Conservation (phyloP, 2,888 invertebrate species). For the Eledona agricola region DNA sequence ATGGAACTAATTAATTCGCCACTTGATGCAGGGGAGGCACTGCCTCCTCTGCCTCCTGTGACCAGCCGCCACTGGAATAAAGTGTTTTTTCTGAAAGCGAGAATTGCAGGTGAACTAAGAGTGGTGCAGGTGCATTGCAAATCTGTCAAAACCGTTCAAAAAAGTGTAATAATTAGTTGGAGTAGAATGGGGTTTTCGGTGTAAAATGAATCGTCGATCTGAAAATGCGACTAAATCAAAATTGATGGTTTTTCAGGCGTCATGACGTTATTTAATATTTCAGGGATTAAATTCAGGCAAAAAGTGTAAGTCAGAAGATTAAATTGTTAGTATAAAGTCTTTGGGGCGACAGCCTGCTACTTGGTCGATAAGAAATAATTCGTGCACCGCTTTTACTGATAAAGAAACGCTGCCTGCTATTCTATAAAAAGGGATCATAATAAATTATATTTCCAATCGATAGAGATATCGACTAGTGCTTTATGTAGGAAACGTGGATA, state of each 20-base stretch:
- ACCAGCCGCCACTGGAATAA: too few species aligned
- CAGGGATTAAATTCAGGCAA: slow-evolving; percentile 24
- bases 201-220: slow-evolving; percentile 17
- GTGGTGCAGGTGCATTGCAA: too few species aligned
- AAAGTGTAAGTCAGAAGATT: slow-evolving; percentile 31
- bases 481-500: slow-evolving; percentile 38
- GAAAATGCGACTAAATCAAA: too few species aligned
- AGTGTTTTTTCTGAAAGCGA: too few species aligned
- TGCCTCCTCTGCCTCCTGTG: too few species aligned
- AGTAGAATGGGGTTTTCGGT: slow-evolving; percentile 10
- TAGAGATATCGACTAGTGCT: slow-evolving; percentile 39
- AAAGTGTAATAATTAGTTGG: too few species aligned
- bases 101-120: too few species aligned
- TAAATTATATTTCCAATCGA: slow-evolving; percentile 40
- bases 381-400: slow-evolving; percentile 31
- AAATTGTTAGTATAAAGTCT: slow-evolving; percentile 29
- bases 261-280: slow-evolving; percentile 26
- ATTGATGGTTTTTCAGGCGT: slow-evolving; percentile 17
- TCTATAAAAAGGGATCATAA: slow-evolving; percentile 41
- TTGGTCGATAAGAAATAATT: slow-evolving; percentile 32
- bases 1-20: too few species aligned
- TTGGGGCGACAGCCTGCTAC: slow-evolving; percentile 31
- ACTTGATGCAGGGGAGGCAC: too few species aligned
- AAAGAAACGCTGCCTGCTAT: slow-evolving; percentile 34
- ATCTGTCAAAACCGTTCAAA: too few species aligned